Conservation (phyloP, 35 echinoderm and acorn worm genomes). For the Antedon bifida region DNA sequence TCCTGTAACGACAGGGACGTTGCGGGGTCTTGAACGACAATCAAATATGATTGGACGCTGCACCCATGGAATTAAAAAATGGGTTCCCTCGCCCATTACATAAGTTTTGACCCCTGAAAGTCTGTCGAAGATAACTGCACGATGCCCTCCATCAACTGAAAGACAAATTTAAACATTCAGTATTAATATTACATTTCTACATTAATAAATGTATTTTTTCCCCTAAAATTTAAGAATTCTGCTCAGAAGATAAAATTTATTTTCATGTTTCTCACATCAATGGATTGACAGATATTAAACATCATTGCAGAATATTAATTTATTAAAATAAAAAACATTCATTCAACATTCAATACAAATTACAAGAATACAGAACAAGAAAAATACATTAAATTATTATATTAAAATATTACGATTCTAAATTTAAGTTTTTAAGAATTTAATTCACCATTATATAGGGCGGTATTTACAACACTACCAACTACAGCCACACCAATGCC, state of each 20-base stretch:
- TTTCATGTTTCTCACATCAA: not conserved
- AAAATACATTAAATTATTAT: too few relatives aligned
- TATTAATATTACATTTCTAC: not conserved
- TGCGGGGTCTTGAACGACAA: constrained; percentile 68
- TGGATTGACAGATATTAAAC: not conserved
- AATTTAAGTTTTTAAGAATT: not conserved
- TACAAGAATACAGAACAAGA: too few relatives aligned
- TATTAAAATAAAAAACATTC: too few relatives aligned
- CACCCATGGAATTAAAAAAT: constrained; percentile 79
- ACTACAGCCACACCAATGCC: constrained; percentile 75
- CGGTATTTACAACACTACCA: constrained; percentile 72
- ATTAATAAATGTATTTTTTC: not conserved
- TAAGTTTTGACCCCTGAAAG: constrained; percentile 74
- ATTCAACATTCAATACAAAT: too few relatives aligned
- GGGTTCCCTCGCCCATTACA: constrained; percentile 76
- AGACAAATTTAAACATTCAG: not conserved
- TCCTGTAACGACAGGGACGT: constrained; percentile 72
- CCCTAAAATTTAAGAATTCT: not conserved
- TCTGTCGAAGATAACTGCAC: constrained; percentile 92
- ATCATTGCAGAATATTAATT: not conserved
- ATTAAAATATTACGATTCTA: too few relatives aligned
- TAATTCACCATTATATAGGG: constrained; percentile 81
- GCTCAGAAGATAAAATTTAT: not conserved
- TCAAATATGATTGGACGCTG: constrained; percentile 93
- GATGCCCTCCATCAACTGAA: constrained; percentile 82